Conservation (phyloP, 2,888 invertebrate species). For the Frankliniella fusca region DNA sequence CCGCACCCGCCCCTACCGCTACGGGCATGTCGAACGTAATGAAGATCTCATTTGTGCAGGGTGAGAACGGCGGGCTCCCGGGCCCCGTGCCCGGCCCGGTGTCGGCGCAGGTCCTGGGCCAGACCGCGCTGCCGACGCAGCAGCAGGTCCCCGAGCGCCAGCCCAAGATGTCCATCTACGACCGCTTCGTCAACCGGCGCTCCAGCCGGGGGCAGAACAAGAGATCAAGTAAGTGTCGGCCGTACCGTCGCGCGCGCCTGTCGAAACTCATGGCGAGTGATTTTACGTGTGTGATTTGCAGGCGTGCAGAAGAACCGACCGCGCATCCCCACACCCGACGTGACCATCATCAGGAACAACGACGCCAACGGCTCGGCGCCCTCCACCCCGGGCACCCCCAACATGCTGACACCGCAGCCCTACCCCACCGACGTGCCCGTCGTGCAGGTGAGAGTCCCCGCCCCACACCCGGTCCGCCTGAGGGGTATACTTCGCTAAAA, state of each 20-base stretch:
- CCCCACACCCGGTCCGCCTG: not conserved
- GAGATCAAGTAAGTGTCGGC: slow-evolving; percentile 58
- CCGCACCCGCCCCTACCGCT: slow-evolving; percentile 45
- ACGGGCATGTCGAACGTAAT: slow-evolving; percentile 42
- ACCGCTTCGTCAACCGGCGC: slow-evolving; percentile 74
- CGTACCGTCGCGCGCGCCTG: not conserved
- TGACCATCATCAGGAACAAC: slow-evolving; percentile 72
- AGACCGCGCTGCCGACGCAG: not conserved
- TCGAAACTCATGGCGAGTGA: not conserved
- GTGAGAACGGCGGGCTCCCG: not conserved
- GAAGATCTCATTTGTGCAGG: slow-evolving; percentile 13
- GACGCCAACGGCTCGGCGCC: slow-evolving; percentile 62
- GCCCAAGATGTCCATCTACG: slow-evolving; percentile 74
- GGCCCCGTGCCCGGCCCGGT: slow-evolving; percentile 20
- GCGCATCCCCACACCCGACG: slow-evolving; percentile 85
- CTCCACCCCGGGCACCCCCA: slow-evolving; percentile 57
- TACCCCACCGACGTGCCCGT: slow-evolving; percentile 38
- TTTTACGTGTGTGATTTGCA: slow-evolving; percentile 46
- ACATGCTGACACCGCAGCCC: slow-evolving; percentile 29
- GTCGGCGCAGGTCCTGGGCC: slow-evolving; percentile 27
- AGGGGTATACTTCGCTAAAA: too few species aligned
- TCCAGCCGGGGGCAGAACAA: slow-evolving; percentile 66
- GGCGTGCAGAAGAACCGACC: slow-evolving; percentile 72
- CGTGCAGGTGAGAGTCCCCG: slow-evolving; percentile 38
- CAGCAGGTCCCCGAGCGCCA: slow-evolving; percentile 17